A percentile compares a stretch with the other conserved stretches of the same genome.
Evolutionary conservation across 2,888 invertebrate species (phyloP).

Genomic region (Noctua pronuba): DNA sequence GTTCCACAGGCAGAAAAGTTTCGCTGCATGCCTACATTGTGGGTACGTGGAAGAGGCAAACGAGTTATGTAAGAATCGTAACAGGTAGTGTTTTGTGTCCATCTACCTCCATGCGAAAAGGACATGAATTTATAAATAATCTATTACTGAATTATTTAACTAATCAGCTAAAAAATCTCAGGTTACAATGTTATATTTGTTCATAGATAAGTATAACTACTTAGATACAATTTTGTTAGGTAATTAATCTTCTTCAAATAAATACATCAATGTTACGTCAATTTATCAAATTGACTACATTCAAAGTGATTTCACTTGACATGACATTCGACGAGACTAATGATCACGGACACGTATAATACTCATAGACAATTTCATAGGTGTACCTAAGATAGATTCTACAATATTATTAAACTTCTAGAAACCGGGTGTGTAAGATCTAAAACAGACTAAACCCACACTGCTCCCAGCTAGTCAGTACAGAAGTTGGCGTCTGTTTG

Average conservation of each 20-base stretch:
- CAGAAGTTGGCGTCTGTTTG: slow-evolving; percentile 22
- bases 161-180: neutral
- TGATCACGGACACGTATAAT: neutral
- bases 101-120: neutral
- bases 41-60: neutral
- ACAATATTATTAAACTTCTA: neutral
- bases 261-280: too few species aligned
- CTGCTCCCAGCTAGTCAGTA: neutral
- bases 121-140: neutral
- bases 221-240: too few species aligned
- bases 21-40: neutral
- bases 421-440: neutral
- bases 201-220: neutral
- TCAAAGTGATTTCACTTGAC: neutral
- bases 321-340: neutral
- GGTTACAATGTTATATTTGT: neutral
- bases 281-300: neutral
- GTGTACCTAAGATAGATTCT: neutral
- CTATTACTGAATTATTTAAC: neutral
- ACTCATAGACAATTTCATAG: too few species aligned
- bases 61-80: neutral
- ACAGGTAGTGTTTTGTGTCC: neutral
- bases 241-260: too few species aligned
- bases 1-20: neutral
- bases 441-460: slow-evolving; percentile 2